These are phyloP conservation scores for Gnatocerus cornutus DNA, from an alignment of 2,888 invertebrate genomes.

Conservation along the genomic window DNA sequence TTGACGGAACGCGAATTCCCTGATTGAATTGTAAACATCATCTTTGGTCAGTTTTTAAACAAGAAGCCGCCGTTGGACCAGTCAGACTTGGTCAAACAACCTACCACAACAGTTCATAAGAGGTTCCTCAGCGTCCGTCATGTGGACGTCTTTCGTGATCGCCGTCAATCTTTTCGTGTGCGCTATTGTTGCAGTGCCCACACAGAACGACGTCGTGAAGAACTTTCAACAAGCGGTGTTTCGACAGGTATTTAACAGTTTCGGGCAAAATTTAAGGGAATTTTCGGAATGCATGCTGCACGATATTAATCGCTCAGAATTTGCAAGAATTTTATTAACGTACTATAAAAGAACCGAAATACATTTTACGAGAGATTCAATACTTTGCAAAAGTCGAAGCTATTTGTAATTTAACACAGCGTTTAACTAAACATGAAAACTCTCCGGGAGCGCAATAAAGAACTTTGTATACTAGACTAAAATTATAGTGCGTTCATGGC, in stretches of 20 bases:
- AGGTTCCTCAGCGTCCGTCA: neutral
- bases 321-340: no score
- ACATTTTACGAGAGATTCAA: no score
- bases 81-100: constrained; percentile 39
- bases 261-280: neutral
- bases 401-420: no score
- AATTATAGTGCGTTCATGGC: no score
- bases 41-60: constrained; percentile 45
- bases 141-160: constrained; percentile 44
- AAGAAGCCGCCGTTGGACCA: constrained; percentile 24
- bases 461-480: no score
- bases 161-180: constrained; percentile 43
- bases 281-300: no score
- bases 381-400: no score
- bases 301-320: no score
- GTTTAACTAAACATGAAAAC: no score
- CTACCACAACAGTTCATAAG: constrained; percentile 36
- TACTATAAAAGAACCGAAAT: no score
- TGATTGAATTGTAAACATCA: constrained; percentile 42
- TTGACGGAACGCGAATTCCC: constrained; percentile 30
- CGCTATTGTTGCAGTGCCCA: constrained; percentile 46
- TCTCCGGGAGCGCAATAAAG: no score
- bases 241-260: constrained; percentile 67
- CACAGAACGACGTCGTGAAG: constrained; percentile 54
- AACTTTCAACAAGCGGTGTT: constrained; percentile 71